A percentile compares a stretch with the other conserved stretches of the same genome.
Evolutionary conservation across 2,888 invertebrate genomes (phyloP).

Genomic region (Pyrochroa serraticornis): DNA sequence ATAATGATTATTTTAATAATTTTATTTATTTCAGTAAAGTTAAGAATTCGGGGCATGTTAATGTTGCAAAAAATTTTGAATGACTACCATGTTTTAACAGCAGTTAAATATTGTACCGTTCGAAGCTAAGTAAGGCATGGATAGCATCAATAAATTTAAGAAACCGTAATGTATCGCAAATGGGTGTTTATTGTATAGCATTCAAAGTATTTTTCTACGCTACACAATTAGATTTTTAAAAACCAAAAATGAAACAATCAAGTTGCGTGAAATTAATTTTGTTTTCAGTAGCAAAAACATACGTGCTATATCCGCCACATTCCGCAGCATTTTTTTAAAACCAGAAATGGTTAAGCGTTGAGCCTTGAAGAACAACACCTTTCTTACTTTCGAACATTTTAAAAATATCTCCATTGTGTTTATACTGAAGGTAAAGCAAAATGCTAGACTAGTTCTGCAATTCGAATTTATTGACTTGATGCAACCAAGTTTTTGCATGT

Average conservation of each 20-base stretch:
- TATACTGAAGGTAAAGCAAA: conserved; percentile 17
- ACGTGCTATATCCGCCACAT: conserved; percentile 1
- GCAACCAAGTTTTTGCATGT: too few species aligned
- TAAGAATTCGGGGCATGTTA: too few species aligned
- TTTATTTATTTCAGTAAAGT: too few species aligned
- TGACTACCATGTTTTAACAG: too few species aligned
- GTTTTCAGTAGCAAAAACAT: not conserved
- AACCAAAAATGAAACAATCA: not conserved
- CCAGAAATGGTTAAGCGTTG: conserved; percentile 13
- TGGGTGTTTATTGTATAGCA: not conserved
- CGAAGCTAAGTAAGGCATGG: too few species aligned
- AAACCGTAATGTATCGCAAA: too few species aligned
- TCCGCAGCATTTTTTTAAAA: conserved; percentile 4
- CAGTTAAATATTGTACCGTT: too few species aligned
- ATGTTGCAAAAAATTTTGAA: too few species aligned
- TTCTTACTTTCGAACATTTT: conserved; percentile 21
- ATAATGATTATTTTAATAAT: too few species aligned
- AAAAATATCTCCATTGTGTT: conserved; percentile 23
- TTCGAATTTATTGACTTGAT: conserved; percentile 6
- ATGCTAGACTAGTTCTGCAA: conserved; percentile 5
- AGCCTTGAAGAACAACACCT: conserved; percentile 26
- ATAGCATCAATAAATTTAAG: too few species aligned
- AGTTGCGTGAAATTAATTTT: conserved; percentile 3
- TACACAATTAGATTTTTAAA: not conserved
- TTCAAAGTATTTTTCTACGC: conserved; percentile 3